phyloP scores from a whole-genome alignment of 2,888 invertebrate genomes.

The Cremastinae sp. region DNA sequence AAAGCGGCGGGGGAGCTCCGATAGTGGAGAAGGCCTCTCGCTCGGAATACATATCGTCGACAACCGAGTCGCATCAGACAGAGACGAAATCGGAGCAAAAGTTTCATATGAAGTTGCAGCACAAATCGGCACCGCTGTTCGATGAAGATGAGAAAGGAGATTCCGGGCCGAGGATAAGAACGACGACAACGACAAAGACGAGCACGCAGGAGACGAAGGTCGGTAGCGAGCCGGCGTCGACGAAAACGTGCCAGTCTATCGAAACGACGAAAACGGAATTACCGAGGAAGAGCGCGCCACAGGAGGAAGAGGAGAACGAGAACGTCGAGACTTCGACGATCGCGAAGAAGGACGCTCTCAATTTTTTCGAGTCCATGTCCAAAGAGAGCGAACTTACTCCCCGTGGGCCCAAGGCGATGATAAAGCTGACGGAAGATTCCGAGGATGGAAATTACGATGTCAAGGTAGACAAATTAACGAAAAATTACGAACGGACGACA shows the following conservation, averaged over 20 bases:
- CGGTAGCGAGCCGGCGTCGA: constrained; percentile 59
- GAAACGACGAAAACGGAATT: constrained; percentile 59
- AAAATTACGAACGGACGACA: constrained; percentile 77
- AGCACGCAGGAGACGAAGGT: constrained; percentile 58
- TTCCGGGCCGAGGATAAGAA: constrained; percentile 58
- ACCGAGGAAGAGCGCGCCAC: constrained; percentile 33
- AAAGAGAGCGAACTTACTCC: constrained; percentile 78
- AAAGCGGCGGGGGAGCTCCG: constrained; percentile 57
- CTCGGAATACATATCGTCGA: constrained; percentile 77
- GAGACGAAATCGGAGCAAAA: constrained; percentile 79
- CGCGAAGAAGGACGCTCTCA: constrained; percentile 85
- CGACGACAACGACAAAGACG: constrained; percentile 59
- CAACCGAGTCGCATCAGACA: constrained; percentile 75
- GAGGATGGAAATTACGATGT: constrained; percentile 75
- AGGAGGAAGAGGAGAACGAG: constrained; percentile 77
- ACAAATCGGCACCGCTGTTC: constrained; percentile 74
- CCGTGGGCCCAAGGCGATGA: constrained; percentile 79
- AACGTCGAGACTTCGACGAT: constrained; percentile 83
- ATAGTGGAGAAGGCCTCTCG: constrained; percentile 70
- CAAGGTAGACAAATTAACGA: constrained; percentile 76
- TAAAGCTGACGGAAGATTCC: constrained; percentile 72
- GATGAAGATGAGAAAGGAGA: constrained; percentile 60
- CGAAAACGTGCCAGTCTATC: constrained; percentile 59
- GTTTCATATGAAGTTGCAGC: constrained; percentile 79
- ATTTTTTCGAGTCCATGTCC: constrained; percentile 86